These are phyloP conservation scores for Sebastes steindachneri DNA, from an alignment of 2,797 vertebrate genomes.

Conservation along the genomic window DNA sequence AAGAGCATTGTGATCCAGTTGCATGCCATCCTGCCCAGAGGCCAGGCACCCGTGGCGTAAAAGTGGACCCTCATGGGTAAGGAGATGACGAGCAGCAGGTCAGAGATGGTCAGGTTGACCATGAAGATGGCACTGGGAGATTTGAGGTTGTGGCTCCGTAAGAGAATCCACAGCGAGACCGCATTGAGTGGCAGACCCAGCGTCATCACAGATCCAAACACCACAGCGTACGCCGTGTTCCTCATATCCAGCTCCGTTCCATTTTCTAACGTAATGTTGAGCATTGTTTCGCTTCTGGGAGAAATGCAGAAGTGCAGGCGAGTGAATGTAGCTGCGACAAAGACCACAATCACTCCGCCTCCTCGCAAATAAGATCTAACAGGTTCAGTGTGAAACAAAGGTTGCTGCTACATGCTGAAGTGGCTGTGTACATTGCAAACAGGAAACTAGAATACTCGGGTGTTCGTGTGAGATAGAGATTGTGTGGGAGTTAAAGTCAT, in stretches of 20 bases:
- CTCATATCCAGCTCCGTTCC: background rate
- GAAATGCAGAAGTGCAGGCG: background rate
- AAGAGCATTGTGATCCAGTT: constrained; percentile 59
- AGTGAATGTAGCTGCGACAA: background rate
- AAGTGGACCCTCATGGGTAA: constrained; percentile 68
- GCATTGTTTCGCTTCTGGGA: constrained; percentile 14
- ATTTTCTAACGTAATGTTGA: background rate
- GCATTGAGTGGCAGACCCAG: constrained; percentile 55
- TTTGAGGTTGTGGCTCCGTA: constrained; percentile 23
- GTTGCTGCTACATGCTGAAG: background rate
- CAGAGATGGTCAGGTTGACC: constrained; percentile 61
- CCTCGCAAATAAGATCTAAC: accelerated
- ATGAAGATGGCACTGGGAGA: constrained; percentile 54
- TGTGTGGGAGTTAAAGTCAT: background rate
- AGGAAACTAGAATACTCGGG: constrained; percentile 34
- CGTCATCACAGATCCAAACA: background rate
- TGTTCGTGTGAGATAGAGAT: background rate
- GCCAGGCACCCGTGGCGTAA: constrained; percentile 51
- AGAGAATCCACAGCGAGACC: constrained; percentile 31
- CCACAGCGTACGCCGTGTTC: background rate
- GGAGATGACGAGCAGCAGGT: constrained; percentile 60
- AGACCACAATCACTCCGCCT: background rate
- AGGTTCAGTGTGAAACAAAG: background rate
- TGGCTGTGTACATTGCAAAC: background rate
- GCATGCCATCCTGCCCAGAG: constrained; percentile 19